phyloP scores from a whole-genome alignment of 2,113 vertebrate species.

The Pedionomus torquatus region DNA sequence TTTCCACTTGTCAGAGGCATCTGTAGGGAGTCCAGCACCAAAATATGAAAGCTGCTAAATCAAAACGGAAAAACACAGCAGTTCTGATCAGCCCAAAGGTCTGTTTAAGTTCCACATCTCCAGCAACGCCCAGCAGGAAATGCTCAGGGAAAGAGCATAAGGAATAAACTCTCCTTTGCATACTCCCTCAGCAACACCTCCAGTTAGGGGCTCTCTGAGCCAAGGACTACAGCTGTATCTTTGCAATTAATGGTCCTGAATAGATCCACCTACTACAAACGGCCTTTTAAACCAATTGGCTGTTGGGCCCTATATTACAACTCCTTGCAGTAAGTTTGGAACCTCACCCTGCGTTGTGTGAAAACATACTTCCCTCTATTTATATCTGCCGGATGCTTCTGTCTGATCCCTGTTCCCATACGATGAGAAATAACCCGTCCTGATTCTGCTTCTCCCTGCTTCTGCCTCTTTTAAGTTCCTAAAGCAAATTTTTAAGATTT shows the following conservation, averaged over 20 bases:
- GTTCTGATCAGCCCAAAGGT: not conserved
- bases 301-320: not conserved
- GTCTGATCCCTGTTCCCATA: not conserved
- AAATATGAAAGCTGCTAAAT: not conserved
- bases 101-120: not conserved
- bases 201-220: not conserved
- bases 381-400: not conserved
- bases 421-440: not conserved
- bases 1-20: not conserved
- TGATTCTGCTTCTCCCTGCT: not conserved
- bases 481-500: not conserved
- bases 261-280: not conserved
- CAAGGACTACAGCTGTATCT: not conserved
- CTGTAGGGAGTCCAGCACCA: not conserved
- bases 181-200: not conserved
- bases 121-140: conserved; percentile 1
- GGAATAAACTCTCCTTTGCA: not conserved
- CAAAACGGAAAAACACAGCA: not conserved
- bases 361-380: not conserved
- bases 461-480: not conserved
- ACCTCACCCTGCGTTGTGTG: not conserved
- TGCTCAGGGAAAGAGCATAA: not conserved
- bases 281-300: not conserved
- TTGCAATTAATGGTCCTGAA: not conserved
- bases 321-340: not conserved